A percentile compares a stretch with the other conserved stretches of the same genome.
phyloP scores from a whole-genome alignment of 2,113 vertebrate genomes.

The Silurus glanis region DNA sequence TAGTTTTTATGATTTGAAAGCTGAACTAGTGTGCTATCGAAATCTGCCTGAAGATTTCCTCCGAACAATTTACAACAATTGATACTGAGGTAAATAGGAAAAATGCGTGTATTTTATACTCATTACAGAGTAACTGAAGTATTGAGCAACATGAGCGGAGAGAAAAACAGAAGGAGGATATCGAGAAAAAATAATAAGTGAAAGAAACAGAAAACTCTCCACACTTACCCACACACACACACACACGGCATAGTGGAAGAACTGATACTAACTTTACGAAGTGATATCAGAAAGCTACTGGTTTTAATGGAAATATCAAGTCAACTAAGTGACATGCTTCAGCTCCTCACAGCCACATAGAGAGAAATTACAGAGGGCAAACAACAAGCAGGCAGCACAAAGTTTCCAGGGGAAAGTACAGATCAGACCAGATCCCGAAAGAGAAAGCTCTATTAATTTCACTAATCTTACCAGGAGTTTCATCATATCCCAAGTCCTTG shows the following conservation, averaged over 20 bases:
- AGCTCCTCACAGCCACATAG: conserved; percentile 25
- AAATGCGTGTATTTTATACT: neutral
- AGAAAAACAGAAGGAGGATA: neutral
- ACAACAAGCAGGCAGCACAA: neutral
- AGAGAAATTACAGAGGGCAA: neutral
- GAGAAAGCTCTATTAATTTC: neutral
- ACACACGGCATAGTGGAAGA: too few species aligned
- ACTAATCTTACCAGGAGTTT: conserved; percentile 28
- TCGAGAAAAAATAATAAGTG: neutral
- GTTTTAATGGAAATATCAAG: neutral
- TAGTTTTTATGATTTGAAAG: neutral
- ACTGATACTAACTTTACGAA: neutral
- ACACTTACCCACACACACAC: neutral
- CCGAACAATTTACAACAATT: neutral
- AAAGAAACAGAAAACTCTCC: neutral
- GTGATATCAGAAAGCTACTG: neutral
- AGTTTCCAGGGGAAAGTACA: neutral
- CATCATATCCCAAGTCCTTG: conserved; percentile 17
- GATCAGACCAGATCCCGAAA: neutral
- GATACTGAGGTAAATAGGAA: neutral
- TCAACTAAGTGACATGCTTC: neutral
- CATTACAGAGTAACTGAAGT: neutral
- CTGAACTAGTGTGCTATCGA: neutral
- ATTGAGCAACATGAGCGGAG: neutral
- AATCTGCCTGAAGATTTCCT: neutral